Percentiles rank a stretch among this genome's conserved stretches.
Conservation (phyloP, 2,113 vertebrate genomes). For the Myrmophylax atrothorax region DNA sequence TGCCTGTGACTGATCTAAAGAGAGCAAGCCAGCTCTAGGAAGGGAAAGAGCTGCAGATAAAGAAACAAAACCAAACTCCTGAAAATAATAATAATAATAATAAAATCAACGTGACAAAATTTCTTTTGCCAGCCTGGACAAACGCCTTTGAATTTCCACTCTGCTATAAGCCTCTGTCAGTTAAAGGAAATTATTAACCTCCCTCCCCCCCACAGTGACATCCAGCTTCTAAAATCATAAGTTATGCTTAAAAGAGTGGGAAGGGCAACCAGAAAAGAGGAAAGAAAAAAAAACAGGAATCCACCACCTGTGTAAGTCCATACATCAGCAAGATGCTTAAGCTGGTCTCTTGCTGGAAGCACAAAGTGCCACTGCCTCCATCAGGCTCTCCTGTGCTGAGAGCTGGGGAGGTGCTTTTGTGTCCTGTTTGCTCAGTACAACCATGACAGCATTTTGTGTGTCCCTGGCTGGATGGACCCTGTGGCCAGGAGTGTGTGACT, state of each 20-base stretch:
- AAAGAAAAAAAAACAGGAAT: neutral
- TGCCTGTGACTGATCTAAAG: neutral
- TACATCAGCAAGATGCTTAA: neutral
- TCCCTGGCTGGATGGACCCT: neutral
- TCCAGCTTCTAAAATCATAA: neutral
- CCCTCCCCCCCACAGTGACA: neutral
- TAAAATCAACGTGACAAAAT: neutral
- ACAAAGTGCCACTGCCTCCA: neutral
- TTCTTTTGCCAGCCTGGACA: neutral
- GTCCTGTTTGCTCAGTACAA: neutral
- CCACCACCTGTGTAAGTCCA: neutral
- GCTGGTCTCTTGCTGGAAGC: neutral
- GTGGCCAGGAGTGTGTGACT: fast-evolving
- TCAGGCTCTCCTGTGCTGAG: neutral
- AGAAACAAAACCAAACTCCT: neutral
- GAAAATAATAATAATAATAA: neutral
- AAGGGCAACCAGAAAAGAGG: neutral
- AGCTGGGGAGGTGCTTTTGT: neutral
- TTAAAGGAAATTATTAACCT: neutral
- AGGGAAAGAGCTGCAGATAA: neutral
- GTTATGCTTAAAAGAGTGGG: neutral
- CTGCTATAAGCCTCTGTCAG: neutral
- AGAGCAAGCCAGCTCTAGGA: neutral
- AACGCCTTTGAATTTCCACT: neutral
- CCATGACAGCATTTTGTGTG: fast-evolving